Percentiles rank a stretch among this genome's conserved stretches.
phyloP scores from a whole-genome alignment of 2,113 vertebrate genomes.

The Lepus americanus region DNA sequence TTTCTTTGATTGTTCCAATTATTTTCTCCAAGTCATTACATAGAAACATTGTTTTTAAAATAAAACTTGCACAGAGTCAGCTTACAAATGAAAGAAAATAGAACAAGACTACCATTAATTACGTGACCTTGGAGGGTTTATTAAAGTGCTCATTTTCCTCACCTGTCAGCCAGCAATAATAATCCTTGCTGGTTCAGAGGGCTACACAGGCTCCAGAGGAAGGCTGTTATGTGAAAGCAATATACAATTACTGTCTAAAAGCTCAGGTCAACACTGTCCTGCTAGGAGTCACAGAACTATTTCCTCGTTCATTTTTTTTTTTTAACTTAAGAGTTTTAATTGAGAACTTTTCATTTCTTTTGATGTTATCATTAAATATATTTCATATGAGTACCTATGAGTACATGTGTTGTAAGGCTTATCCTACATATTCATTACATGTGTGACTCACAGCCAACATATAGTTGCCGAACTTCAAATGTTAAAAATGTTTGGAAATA shows the following conservation, averaged over 20 bases:
- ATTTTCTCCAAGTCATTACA: constrained; percentile 19
- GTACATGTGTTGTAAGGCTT: not conserved
- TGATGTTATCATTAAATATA: not conserved
- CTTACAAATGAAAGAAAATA: constrained; percentile 23
- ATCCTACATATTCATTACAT: not conserved
- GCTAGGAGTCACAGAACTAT: not conserved
- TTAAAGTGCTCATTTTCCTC: constrained; percentile 14
- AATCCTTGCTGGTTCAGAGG: not conserved
- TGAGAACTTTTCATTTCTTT: not conserved
- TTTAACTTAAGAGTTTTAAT: not conserved
- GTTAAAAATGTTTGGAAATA: not conserved
- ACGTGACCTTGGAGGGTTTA: not conserved
- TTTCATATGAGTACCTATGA: not conserved
- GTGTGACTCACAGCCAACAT: not conserved
- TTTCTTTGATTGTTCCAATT: constrained; percentile 56
- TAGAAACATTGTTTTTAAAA: constrained; percentile 51
- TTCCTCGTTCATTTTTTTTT: not conserved
- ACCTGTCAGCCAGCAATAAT: not conserved
- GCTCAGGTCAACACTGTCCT: not conserved
- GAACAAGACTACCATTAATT: constrained; percentile 14
- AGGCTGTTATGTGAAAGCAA: not conserved
- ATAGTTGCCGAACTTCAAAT: not conserved
- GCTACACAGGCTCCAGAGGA: not conserved
- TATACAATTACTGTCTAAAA: not conserved
- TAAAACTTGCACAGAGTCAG: constrained; percentile 33